Conservation (phyloP, 2,113 vertebrate genomes). For the Austrofundulus limnaeus region DNA sequence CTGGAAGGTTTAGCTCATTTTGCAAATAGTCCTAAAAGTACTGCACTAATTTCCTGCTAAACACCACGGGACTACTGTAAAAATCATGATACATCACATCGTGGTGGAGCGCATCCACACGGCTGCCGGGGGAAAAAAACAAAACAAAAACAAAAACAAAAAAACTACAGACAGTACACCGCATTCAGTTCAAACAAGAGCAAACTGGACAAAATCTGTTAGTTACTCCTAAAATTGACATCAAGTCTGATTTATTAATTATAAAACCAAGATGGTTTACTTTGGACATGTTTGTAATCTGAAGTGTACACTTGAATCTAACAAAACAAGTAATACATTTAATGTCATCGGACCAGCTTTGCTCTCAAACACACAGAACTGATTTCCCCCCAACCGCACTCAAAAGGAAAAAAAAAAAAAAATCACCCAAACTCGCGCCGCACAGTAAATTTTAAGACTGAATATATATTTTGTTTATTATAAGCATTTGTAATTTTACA, state of each 20-base stretch:
- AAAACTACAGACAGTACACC: slow-evolving; percentile 72
- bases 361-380: slow-evolving; percentile 66
- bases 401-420: slow-evolving; percentile 68
- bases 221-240: slow-evolving; percentile 68
- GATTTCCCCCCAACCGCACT: slow-evolving; percentile 67
- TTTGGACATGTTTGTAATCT: slow-evolving; percentile 66
- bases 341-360: slow-evolving; percentile 62
- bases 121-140: slow-evolving; percentile 58
- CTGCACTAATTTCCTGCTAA: slow-evolving; percentile 71
- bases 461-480: slow-evolving; percentile 83
- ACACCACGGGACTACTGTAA: slow-evolving; percentile 71
- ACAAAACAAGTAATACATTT: slow-evolving; percentile 69
- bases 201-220: slow-evolving; percentile 72
- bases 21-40: slow-evolving; percentile 66
- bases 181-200: slow-evolving; percentile 73
- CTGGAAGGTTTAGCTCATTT: slow-evolving; percentile 48
- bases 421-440: slow-evolving; percentile 76
- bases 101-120: slow-evolving; percentile 68
- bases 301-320: slow-evolving; percentile 73
- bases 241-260: slow-evolving; percentile 58
- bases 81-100: slow-evolving; percentile 69
- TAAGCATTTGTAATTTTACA: slow-evolving; percentile 82
- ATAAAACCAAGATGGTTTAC: slow-evolving; percentile 70
- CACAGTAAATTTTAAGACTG: slow-evolving; percentile 80
- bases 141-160: no score